Evolutionary conservation across 2,888 invertebrate genomes (phyloP).

Genomic region (Drosophila pseudotakahashii): DNA sequence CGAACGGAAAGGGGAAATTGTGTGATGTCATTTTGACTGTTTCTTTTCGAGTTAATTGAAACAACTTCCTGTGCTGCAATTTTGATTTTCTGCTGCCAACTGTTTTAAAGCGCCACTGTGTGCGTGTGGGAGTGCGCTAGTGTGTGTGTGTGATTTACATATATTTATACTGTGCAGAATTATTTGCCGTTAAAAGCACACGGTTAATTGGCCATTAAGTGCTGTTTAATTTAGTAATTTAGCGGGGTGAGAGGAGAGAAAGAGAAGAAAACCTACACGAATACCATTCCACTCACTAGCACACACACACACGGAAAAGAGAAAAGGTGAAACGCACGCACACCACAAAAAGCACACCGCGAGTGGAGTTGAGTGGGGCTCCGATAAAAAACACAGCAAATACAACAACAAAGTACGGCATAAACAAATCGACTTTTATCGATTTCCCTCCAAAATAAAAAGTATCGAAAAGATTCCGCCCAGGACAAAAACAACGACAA

Average conservation of each 20-base stretch:
- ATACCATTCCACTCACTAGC: conserved; percentile 13
- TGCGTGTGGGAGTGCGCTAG: conserved; percentile 34
- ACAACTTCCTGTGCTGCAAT: conserved; percentile 62
- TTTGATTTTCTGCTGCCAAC: conserved; percentile 36
- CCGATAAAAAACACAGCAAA: conserved; percentile 29
- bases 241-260: conserved; percentile 29
- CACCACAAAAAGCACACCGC: conserved; percentile 32
- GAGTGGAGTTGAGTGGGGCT: conserved; percentile 47
- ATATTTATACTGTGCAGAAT: conserved; percentile 27
- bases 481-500: conserved; percentile 63
- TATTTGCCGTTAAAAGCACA: conserved; percentile 33
- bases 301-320: conserved; percentile 60
- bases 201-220: conserved; percentile 38
- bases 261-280: conserved; percentile 17
- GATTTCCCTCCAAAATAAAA: conserved; percentile 80
- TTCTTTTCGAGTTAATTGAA: conserved; percentile 71
- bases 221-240: conserved; percentile 27
- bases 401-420: conserved; percentile 46
- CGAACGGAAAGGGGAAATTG: conserved; percentile 36
- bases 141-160: conserved; percentile 33
- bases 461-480: conserved; percentile 73
- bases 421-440: conserved; percentile 63
- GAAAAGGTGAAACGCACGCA: conserved; percentile 74
- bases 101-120: conserved; percentile 36
- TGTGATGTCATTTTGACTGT: conserved; percentile 44